Evolutionary conservation across 2,113 vertebrate genomes (phyloP).

Genomic region (Pogona vitticeps): DNA sequence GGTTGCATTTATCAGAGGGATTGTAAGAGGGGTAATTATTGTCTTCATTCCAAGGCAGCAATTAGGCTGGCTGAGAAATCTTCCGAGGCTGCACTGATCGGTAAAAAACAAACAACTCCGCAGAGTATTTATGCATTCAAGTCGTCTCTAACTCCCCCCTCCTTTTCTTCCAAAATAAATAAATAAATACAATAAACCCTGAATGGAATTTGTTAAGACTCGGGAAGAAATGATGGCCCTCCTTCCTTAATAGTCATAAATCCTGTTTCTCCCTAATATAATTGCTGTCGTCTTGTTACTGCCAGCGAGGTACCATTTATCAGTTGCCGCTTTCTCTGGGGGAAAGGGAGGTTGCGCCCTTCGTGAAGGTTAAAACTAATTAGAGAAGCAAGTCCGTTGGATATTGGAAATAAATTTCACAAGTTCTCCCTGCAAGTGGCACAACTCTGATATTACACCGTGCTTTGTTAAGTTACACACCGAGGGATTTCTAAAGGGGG

Average conservation of each 20-base stretch:
- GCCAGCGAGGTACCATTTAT: constrained; percentile 41
- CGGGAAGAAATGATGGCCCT: constrained; percentile 40
- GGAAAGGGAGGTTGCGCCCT: constrained; percentile 39
- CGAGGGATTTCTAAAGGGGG: neutral
- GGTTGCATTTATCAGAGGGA: neutral
- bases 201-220: constrained; percentile 34
- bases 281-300: constrained; percentile 31
- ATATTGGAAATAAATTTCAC: constrained; percentile 19
- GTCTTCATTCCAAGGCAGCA: constrained; percentile 5
- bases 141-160: neutral
- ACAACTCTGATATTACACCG: neutral
- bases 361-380: constrained; percentile 58
- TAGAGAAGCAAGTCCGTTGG: constrained; percentile 59
- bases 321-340: constrained; percentile 31
- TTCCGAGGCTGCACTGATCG: neutral
- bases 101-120: neutral
- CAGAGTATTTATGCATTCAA: neutral
- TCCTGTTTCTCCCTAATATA: constrained; percentile 19
- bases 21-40: constrained; percentile 14
- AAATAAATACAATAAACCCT: no score
- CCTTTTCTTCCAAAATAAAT: neutral
- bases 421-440: constrained; percentile 20
- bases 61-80: constrained; percentile 22
- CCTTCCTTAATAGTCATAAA: constrained; percentile 45
- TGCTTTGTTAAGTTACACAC: neutral